phyloP scores from a whole-genome alignment of 1,140 invertebrate species.

The Tribolium castaneum region DNA sequence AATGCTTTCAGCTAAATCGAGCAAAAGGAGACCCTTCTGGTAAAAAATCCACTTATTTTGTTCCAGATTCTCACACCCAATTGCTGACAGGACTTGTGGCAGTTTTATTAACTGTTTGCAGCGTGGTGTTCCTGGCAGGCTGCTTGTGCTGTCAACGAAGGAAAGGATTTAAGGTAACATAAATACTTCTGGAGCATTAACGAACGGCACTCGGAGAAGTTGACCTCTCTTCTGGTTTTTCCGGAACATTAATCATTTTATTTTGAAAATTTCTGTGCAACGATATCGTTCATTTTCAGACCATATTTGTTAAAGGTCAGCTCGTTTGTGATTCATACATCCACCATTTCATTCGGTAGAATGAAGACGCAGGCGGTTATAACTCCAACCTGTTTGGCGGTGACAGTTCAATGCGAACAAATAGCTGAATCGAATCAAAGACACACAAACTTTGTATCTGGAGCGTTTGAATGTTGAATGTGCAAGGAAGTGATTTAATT shows the following conservation, averaged over 20 bases:
- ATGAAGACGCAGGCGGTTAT: neutral
- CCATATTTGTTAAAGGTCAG: constrained; percentile 27
- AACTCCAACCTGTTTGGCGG: neutral
- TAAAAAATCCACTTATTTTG: constrained; percentile 15
- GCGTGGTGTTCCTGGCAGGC: constrained; percentile 58
- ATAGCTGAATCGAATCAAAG: no score
- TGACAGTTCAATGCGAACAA: neutral
- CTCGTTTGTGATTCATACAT: constrained; percentile 6
- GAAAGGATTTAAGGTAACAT: constrained; percentile 61
- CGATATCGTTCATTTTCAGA: neutral
- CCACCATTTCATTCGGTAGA: neutral
- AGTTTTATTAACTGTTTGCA: constrained; percentile 60
- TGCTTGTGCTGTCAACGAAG: constrained; percentile 61
- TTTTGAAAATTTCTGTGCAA: neutral
- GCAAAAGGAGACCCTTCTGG: neutral
- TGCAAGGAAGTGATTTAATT: no score
- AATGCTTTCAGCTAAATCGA: neutral
- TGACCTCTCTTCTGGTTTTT: neutral
- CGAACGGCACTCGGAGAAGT: neutral
- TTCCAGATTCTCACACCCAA: constrained; percentile 59
- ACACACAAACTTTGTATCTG: no score
- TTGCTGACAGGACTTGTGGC: constrained; percentile 58
- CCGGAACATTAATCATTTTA: neutral
- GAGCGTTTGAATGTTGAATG: no score
- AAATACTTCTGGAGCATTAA: neutral